phyloP scores from a whole-genome alignment of 2,113 vertebrate species.

The Hymenochirus boettgeri region DNA sequence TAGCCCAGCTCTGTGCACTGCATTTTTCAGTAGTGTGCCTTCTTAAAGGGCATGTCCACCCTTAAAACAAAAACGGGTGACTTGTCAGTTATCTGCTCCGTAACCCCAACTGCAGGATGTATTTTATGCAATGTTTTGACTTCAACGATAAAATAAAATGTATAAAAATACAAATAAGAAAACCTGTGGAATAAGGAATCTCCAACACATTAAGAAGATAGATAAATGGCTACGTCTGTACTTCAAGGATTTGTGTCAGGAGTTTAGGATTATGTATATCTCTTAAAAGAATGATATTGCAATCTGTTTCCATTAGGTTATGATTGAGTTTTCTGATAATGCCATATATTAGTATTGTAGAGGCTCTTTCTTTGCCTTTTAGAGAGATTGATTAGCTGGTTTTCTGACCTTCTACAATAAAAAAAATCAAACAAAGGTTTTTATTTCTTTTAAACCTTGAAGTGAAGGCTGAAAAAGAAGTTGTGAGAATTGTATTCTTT shows the following conservation, averaged over 20 bases:
- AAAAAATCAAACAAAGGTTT: constrained; percentile 17
- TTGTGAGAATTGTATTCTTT: constrained; percentile 19
- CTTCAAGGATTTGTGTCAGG: constrained; percentile 15
- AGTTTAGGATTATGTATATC: not conserved
- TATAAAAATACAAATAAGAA: not conserved
- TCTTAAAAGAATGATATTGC: constrained; percentile 30
- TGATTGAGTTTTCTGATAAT: constrained; percentile 30
- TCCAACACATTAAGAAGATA: constrained; percentile 9
- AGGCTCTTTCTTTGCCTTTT: constrained; percentile 17
- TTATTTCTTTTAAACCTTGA: constrained; percentile 2
- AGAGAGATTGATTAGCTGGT: constrained; percentile 33
- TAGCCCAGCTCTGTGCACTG: too few relatives aligned
- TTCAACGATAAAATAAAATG: not conserved
- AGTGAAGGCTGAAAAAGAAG: constrained; percentile 3
- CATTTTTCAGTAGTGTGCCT: too few relatives aligned
- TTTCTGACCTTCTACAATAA: constrained; percentile 9
- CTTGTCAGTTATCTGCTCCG: too few relatives aligned
- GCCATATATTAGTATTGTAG: constrained; percentile 11
- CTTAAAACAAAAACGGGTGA: too few relatives aligned
- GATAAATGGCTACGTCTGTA: constrained; percentile 25
- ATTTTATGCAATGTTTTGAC: not conserved
- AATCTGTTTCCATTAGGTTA: constrained; percentile 32
- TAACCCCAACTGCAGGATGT: not conserved
- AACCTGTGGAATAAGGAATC: not conserved
- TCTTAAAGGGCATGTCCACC: too few relatives aligned